Evolutionary conservation across 2,113 vertebrate species (phyloP), one percentile per base, ranked within the genome.

Genomic region (Hystrix cristata): DNA sequence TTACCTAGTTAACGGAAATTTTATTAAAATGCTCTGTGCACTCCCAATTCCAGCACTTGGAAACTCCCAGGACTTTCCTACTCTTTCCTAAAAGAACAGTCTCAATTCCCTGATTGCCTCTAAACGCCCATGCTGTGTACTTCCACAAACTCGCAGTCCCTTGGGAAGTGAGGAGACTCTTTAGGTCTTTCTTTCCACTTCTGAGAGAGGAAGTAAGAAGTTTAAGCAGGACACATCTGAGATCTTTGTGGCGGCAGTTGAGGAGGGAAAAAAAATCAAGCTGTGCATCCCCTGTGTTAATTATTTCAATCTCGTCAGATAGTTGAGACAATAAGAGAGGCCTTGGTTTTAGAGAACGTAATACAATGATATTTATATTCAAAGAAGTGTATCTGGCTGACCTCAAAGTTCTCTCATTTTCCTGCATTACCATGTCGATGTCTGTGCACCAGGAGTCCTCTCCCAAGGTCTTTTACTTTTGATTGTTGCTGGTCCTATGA

Each of bases 261-360:
- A 13, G 14, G 46, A 53, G 8, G 34, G 11, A 51, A 65, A 84
- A n/a, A 48, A 43, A 43, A 87, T 43, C 18, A 31, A 94, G 31
- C 71, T 91, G 11, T 96, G n/a, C 3, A 9, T 53, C 48, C 21
- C 29, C 12, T n/a, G 18, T 9, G 43, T 83, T 59, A 69, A 62
- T 76, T 23, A 87, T 71, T 83, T 92, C 48, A 48, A 62, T 89
- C n/a, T 88, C 71, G 53, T 83, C 29, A 88, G 18, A 87, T 53
- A 48, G 29, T 60, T 1, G 57, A 78, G 34, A n/a, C 72, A 82
- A 5, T n/a, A 80, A 93, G 43, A 79, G 62, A 91, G 34, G 29
- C 8, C 53, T 91, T 43, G 69, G 62, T 62, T 69, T 82, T 88
- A 88, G 46, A 62, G 55, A 53, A 78, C 48, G 43, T 76, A 46